Evolutionary conservation across 2,888 invertebrate species (phyloP).

Genomic region (Drosophila colorata): DNA sequence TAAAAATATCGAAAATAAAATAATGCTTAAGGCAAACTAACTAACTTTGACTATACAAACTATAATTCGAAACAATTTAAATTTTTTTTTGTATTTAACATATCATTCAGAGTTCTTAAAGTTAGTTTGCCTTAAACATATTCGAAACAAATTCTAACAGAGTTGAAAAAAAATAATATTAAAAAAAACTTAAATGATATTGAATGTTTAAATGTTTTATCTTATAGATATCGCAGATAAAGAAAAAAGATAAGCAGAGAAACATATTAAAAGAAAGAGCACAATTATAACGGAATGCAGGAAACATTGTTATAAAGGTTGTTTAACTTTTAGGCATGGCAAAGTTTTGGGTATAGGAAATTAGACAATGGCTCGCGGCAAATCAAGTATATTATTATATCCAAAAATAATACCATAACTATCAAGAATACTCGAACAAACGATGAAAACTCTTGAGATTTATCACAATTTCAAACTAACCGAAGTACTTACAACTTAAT

Average conservation of each 20-base stretch:
- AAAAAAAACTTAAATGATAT: conserved; percentile 28
- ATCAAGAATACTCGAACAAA: neutral
- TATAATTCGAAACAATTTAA: neutral
- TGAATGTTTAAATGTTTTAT: conserved; percentile 54
- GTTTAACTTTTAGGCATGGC: conserved; percentile 35
- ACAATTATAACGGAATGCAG: conserved; percentile 28
- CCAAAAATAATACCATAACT: neutral
- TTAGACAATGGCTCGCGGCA: conserved; percentile 15
- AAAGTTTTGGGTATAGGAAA: neutral
- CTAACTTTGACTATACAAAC: neutral
- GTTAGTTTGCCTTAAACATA: conserved; percentile 18
- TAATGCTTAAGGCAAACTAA: conserved; percentile 7
- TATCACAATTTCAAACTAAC: neutral
- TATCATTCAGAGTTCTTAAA: conserved; percentile 25
- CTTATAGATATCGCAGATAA: conserved; percentile 33
- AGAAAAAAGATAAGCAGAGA: neutral
- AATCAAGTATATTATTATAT: conserved; percentile 10
- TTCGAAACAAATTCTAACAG: neutral
- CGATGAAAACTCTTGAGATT: neutral
- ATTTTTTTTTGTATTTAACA: conserved; percentile 26
- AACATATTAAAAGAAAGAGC: conserved; percentile 13
- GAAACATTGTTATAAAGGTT: conserved; percentile 22
- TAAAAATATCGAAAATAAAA: conserved; percentile 15
- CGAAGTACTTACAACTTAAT: conserved; percentile 23
- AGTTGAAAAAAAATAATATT: conserved; percentile 16